These are phyloP conservation scores for Nothoprocta perdicaria DNA, from an alignment of 2,113 vertebrate species.

Conservation along the genomic window DNA sequence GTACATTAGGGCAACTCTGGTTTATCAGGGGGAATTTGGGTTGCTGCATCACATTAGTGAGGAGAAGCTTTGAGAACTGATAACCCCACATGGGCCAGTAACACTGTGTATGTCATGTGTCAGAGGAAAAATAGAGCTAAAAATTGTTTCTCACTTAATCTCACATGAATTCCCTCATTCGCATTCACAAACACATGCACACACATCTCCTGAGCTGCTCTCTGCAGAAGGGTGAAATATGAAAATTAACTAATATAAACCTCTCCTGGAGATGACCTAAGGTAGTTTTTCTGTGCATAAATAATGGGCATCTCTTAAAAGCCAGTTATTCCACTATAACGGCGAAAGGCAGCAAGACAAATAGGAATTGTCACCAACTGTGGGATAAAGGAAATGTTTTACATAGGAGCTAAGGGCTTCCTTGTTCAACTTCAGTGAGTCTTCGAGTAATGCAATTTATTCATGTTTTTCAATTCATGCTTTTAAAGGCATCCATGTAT, in stretches of 20 bases:
- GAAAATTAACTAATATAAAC: background rate
- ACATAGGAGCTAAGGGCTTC: background rate
- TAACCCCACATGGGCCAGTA: background rate
- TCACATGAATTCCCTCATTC: background rate
- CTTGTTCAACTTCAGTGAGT: background rate
- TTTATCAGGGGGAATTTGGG: background rate
- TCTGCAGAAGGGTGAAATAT: background rate
- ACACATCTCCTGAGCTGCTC: background rate
- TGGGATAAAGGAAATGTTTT: background rate
- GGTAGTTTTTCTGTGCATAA: background rate
- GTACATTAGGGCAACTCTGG: background rate
- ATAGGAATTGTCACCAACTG: background rate
- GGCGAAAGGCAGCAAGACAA: background rate
- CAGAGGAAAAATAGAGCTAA: background rate
- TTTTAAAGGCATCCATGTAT: background rate
- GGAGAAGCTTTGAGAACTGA: background rate
- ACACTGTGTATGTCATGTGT: background rate
- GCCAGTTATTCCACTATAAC: background rate
- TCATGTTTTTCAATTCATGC: background rate
- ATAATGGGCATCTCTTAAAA: background rate
- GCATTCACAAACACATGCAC: background rate
- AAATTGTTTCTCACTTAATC: constrained; percentile 10
- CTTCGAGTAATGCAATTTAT: background rate
- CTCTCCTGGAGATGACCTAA: background rate
- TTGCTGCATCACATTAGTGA: accelerated